phyloP scores from a whole-genome alignment of 2,113 vertebrate species.

The Dendrocopos noguchii region DNA sequence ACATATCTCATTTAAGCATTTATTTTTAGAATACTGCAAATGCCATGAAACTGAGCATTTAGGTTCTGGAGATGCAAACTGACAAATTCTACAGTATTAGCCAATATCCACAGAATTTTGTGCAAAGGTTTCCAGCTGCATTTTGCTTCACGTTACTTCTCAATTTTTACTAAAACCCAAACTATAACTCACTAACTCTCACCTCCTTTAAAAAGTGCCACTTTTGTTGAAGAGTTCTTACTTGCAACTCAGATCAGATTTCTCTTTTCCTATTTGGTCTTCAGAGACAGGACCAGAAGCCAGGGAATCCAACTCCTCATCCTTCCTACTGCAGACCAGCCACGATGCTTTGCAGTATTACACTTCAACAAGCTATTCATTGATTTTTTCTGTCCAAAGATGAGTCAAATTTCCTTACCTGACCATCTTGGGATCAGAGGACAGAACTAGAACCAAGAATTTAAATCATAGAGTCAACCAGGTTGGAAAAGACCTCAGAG shows the following conservation, averaged over 20 bases:
- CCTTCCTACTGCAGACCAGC: not conserved
- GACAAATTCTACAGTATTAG: not conserved
- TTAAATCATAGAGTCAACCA: not conserved
- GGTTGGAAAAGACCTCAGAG: too few species aligned
- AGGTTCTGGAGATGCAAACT: not conserved
- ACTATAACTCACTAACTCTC: not conserved
- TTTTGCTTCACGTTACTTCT: not conserved
- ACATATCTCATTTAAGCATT: not conserved
- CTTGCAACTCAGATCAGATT: not conserved
- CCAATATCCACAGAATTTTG: not conserved
- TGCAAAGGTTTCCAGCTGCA: not conserved
- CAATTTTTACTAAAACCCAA: not conserved
- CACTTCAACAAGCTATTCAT: constrained; percentile 3
- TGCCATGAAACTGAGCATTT: not conserved
- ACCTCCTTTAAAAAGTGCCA: not conserved
- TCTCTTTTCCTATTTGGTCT: not conserved
- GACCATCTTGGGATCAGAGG: not conserved
- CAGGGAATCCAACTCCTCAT: constrained; percentile 32
- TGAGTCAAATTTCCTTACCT: not conserved
- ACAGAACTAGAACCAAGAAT: not conserved
- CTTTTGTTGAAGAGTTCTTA: not conserved
- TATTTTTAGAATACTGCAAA: constrained; percentile 8
- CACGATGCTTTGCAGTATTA: not conserved
- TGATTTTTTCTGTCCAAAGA: not conserved
- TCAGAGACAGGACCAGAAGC: not conserved